Conservation (phyloP, 2,797 vertebrate species). For the Manis pentadactyla region DNA sequence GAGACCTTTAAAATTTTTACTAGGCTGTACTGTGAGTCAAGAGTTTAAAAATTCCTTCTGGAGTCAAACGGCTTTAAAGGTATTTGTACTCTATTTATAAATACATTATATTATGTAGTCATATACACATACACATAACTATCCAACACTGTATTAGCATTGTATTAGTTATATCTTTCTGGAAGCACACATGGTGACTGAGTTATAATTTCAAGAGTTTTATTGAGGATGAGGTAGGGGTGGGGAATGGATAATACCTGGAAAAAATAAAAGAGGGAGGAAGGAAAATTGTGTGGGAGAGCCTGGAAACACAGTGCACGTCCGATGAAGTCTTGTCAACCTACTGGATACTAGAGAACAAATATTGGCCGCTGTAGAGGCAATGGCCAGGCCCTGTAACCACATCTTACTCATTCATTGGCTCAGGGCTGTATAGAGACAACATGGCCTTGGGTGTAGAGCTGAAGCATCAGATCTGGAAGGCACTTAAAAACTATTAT, state of each 20-base stretch:
- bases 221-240: neutral
- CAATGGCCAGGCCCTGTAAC: rapidly evolving
- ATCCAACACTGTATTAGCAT: neutral
- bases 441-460: neutral
- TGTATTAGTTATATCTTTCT: neutral
- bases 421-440: neutral
- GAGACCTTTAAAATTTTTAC: neutral
- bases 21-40: neutral
- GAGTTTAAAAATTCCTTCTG: neutral
- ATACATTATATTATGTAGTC: neutral
- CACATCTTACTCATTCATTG: neutral
- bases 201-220: neutral
- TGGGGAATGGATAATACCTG: neutral
- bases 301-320: neutral
- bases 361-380: neutral
- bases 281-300: neutral
- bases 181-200: neutral
- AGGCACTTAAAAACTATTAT: neutral
- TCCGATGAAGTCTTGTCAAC: neutral
- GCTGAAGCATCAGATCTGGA: no score
- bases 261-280: neutral
- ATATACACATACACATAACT: neutral
- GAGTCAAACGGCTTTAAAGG: neutral
- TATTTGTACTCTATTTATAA: neutral
- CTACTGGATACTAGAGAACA: neutral